phyloP scores from a whole-genome alignment of 2,888 invertebrate genomes.

The Pantelozetes paolii region DNA sequence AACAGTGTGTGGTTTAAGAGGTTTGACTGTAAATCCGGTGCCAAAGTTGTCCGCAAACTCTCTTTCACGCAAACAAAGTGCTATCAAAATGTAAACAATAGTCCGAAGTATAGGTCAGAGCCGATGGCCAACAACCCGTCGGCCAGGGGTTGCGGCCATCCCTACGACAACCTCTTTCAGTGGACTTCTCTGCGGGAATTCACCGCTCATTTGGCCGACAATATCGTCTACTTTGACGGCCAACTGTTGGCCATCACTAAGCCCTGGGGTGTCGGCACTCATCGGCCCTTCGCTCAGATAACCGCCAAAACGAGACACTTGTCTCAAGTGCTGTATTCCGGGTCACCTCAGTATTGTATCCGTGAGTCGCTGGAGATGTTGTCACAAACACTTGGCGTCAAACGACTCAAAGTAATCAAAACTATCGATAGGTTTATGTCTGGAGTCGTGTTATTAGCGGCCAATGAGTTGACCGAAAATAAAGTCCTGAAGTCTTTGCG shows the following conservation, averaged over 20 bases:
- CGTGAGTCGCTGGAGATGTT: constrained; percentile 10
- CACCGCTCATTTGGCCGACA: not conserved
- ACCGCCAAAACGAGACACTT: constrained; percentile 3
- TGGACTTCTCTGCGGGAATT: constrained; percentile 36
- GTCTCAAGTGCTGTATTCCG: not conserved
- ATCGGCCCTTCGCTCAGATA: not conserved
- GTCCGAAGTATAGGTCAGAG: no score
- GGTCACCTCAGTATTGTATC: constrained; percentile 6
- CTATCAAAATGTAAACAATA: no score
- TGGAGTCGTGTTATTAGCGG: constrained; percentile 39
- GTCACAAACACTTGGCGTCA: not conserved
- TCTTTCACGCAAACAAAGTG: no score
- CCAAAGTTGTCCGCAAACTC: no score
- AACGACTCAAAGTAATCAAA: constrained; percentile 34
- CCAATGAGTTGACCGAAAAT: not conserved
- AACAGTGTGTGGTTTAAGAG: no score
- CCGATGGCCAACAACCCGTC: no score
- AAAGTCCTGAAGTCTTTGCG: constrained; percentile 9
- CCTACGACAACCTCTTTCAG: constrained; percentile 35
- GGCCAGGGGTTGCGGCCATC: not conserved
- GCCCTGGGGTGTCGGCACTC: constrained; percentile 40
- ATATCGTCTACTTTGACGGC: constrained; percentile 40
- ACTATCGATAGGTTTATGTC: constrained; percentile 39
- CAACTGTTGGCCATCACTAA: constrained; percentile 41
- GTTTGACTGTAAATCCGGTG: no score